These are phyloP conservation scores for Coccyzus lansbergi DNA, from an alignment of 2,797 vertebrate genomes.

Conservation along the genomic window DNA sequence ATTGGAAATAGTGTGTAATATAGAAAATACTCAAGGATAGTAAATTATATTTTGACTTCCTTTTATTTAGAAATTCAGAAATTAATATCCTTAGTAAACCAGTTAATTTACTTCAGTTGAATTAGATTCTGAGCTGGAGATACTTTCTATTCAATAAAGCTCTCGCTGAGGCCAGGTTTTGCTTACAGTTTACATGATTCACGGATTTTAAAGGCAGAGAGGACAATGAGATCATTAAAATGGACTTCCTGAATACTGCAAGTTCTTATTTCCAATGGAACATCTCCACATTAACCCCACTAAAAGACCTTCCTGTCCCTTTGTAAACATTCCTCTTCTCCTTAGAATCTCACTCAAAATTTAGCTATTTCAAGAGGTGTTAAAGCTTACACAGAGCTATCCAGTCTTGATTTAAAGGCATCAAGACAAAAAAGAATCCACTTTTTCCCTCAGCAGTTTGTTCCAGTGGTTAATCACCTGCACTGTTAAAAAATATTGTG, in stretches of 20 bases:
- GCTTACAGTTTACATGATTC: background rate
- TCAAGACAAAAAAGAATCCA: conserved; percentile 17
- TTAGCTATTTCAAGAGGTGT: background rate
- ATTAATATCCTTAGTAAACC: background rate
- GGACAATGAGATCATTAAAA: background rate
- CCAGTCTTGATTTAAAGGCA: conserved; percentile 36
- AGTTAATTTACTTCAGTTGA: background rate
- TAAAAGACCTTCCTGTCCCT: background rate
- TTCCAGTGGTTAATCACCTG: conserved; percentile 33
- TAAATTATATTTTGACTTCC: background rate
- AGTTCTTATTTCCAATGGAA: background rate
- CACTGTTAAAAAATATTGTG: conserved; percentile 48
- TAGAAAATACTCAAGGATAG: background rate
- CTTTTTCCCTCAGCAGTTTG: conserved; percentile 10
- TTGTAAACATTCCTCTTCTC: background rate
- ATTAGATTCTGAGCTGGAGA: background rate
- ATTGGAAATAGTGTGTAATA: background rate
- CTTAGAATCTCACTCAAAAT: conserved; percentile 7
- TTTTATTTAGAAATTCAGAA: background rate
- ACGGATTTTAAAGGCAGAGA: background rate
- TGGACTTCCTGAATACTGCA: background rate
- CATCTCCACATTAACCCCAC: background rate
- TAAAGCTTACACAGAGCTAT: conserved; percentile 20
- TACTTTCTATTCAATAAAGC: background rate
- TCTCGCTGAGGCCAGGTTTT: background rate